phyloP scores from a whole-genome alignment of 2,888 invertebrate genomes.

The Ichneumoninae sp. region DNA sequence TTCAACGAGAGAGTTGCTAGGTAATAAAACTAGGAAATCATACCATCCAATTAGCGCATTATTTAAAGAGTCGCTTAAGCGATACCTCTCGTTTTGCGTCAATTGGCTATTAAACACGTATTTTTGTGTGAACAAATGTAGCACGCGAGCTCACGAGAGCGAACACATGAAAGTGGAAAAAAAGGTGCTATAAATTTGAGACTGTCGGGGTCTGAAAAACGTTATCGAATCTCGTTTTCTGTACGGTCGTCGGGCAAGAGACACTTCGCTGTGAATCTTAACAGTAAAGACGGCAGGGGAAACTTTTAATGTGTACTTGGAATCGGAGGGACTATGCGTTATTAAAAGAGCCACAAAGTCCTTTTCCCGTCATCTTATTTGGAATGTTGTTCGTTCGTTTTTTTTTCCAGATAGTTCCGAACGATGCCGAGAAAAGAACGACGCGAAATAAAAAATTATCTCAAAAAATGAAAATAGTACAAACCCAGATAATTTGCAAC shows the following conservation, averaged over 20 bases:
- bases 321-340: neutral
- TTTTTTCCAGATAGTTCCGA: too few species aligned
- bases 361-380: neutral
- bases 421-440: neutral
- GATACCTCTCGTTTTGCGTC: conserved; percentile 27
- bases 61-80: conserved; percentile 51
- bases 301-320: conserved; percentile 31
- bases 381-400: neutral
- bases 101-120: neutral
- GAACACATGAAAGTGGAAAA: neutral
- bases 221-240: conserved; percentile 16
- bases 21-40: conserved; percentile 81
- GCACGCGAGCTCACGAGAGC: conserved; percentile 1
- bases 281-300: neutral
- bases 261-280: neutral
- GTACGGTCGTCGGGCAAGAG: conserved; percentile 3
- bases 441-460: neutral
- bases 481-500: neutral
- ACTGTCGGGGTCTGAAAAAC: neutral
- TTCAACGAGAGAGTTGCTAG: conserved; percentile 67
- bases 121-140: conserved; percentile 7
- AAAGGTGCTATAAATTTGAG: neutral
- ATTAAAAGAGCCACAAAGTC: neutral
- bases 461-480: neutral
- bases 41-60: conserved; percentile 82